Evolutionary conservation across 2,888 invertebrate species (phyloP), one percentile per base, ranked within the genome.

Genomic region (Pantelozetes paolii): DNA sequence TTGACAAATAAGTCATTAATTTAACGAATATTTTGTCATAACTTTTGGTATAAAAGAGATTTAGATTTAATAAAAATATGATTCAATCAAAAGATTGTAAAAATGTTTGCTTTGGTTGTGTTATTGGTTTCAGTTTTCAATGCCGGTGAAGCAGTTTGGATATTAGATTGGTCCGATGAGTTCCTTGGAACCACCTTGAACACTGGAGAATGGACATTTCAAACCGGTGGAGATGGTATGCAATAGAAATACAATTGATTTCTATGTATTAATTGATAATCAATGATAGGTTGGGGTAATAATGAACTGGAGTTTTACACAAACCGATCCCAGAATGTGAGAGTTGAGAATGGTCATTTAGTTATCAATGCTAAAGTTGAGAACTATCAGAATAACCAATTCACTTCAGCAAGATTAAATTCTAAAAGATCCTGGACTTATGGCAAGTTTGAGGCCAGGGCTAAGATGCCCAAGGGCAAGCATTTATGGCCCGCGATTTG

Each of bases 401-500:
- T 57, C 20, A 71, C 71, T 1, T 71, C 71, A 2, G 71, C n/a
- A 1, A 1, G 50, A 18, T 18, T 71, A 13, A 48, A 1, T 6
- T 26, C 50, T 3, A 57, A 57, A 20, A n/a, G 11, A 15, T 11
- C 11, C 15, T 71, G 71, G 71, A 57, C 57, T 1, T 89, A 88
- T 79, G 89, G 89, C 6, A 83, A 82, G 54, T 82, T 89, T 26
- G 88, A 88, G 81, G 85, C 88, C 8, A 83, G 86, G 72, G 89
- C 89, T 1, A 88, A 87, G 81, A 83, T 88, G 83, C 89, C 90
- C 1, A 83, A 85, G 42, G 90, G 89, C 26, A 89, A 89, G 81
- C 89, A 89, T 89, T 80, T 89, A 8, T 89, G 89, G 85, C 86
- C 86, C 72, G 80, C 89, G 36, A 86, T 89, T 77, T 89, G 89